Base-by-base conservation (phyloP, 2,888 invertebrate species). In the Cerastoderma edule region DNA sequence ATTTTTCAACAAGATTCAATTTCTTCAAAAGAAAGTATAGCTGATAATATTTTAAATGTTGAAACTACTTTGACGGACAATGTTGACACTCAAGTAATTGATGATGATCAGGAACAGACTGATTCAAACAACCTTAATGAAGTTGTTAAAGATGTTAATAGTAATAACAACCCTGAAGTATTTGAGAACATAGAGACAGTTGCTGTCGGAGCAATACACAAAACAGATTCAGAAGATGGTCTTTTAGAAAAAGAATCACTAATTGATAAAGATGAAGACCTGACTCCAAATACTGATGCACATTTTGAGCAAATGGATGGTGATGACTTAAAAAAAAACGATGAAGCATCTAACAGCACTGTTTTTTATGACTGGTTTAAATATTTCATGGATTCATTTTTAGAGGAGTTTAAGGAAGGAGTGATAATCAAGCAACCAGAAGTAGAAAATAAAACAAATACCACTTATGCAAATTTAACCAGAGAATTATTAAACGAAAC, bases 371-470 rank as follows among this genome's bases (percentile, higher is more conserved):
- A 56, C n/a, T 82, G 76, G 78, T 54, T 82, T 6, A 85, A 79
- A 67, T 84, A 78, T 67, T 71, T 88, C 39, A 63, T 87, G 19
- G 85, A 86, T 48, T 88, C 87, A 5, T 80, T 89, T 54, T 76
- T 89, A 22, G 85, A 88, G 39, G 88, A 88, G 64, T 85, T 87
- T 46, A 83, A 85, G 39, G 83, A 83, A 53, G 84, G 79, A 3
- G 71, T 75, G 44, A 71, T 71, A 67, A 54, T 71, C 27, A 78
- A 75, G 44, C 50, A 67, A 30, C 13, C 60, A 50, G 73, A 73
- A n/a, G 56, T 39, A 50, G 35, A 32, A 64, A 78, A 78, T 66
- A 33, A 28, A 28, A 63, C 73, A 13, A 72, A 75, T 72, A 44
- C 35, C 27, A 63, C 73, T 27, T 44, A 68, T 27, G 28, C 28